Percentiles rank a stretch among this genome's conserved stretches.
Conservation (phyloP, 1,140 invertebrate species). For the Leptestheria dahalacensis region DNA sequence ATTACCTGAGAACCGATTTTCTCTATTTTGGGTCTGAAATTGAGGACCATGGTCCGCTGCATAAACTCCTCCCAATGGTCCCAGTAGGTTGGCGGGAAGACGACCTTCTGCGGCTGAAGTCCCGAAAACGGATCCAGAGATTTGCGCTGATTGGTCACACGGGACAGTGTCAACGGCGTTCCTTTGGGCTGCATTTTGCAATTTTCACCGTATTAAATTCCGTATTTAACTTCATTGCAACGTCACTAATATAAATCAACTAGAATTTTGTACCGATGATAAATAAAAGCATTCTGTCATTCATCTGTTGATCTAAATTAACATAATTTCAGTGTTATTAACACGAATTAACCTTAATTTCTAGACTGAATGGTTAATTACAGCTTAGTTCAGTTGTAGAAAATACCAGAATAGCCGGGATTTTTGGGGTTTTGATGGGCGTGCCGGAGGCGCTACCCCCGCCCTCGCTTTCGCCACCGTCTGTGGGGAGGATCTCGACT, state of each 20-base stretch:
- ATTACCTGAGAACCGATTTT: conserved; percentile 1
- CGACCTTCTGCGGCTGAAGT: background rate
- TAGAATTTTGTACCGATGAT: too few relatives aligned
- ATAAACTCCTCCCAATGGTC: conserved; percentile 12
- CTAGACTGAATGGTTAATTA: too few relatives aligned
- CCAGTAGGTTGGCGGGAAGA: conserved; percentile 8
- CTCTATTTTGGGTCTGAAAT: conserved; percentile 5
- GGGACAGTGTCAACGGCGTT: background rate
- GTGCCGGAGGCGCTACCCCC: background rate
- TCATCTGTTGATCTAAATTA: too few relatives aligned
- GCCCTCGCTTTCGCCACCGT: background rate
- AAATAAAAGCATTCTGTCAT: too few relatives aligned
- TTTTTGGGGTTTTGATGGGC: background rate
- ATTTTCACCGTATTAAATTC: too few relatives aligned
- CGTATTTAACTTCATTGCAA: too few relatives aligned
- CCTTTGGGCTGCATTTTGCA: background rate
- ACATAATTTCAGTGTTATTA: too few relatives aligned
- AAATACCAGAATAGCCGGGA: background rate
- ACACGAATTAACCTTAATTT: too few relatives aligned
- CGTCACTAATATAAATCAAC: too few relatives aligned
- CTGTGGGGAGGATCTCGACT: conserved; percentile 1
- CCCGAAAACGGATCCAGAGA: conserved; percentile 5
- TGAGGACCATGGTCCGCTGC: conserved; percentile 5
- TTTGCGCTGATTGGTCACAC: background rate
- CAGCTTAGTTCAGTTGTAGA: too few relatives aligned